Conservation (phyloP, 2,888 invertebrate genomes). For the Brachypalpus laphriformis region DNA sequence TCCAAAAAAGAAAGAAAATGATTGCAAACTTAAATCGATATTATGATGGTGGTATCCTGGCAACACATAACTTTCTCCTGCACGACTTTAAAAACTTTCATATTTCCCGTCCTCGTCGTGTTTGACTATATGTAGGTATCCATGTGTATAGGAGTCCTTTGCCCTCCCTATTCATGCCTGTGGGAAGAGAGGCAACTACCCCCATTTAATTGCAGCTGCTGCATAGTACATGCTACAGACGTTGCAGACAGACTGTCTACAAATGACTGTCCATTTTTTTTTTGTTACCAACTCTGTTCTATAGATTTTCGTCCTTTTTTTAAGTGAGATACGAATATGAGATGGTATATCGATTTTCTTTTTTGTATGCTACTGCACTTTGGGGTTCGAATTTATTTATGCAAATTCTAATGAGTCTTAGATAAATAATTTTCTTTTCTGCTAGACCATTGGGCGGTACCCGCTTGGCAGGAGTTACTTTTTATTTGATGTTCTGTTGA, state of each 20-base stretch:
- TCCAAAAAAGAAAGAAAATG: not conserved
- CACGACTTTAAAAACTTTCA: constrained; percentile 5
- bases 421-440: not conserved
- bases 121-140: not conserved
- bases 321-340: not conserved
- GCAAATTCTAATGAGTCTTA: not conserved
- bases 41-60: not conserved
- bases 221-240: constrained; percentile 10
- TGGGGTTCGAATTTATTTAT: constrained; percentile 4
- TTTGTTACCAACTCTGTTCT: not conserved
- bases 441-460: not conserved
- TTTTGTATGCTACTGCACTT: not conserved
- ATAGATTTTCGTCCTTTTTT: not conserved
- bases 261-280: not conserved
- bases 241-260: constrained; percentile 36
- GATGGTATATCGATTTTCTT: not conserved
- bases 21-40: constrained; percentile 4
- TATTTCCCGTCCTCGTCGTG: not conserved
- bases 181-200: not conserved
- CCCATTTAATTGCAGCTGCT: constrained; percentile 9
- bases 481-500: too few relatives aligned
- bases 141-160: not conserved
- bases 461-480: not conserved
- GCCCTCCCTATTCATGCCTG: not conserved
- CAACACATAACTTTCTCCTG: constrained; percentile 8